phyloP scores from a whole-genome alignment of 1,140 invertebrate genomes.

The Drosophila setifemur region DNA sequence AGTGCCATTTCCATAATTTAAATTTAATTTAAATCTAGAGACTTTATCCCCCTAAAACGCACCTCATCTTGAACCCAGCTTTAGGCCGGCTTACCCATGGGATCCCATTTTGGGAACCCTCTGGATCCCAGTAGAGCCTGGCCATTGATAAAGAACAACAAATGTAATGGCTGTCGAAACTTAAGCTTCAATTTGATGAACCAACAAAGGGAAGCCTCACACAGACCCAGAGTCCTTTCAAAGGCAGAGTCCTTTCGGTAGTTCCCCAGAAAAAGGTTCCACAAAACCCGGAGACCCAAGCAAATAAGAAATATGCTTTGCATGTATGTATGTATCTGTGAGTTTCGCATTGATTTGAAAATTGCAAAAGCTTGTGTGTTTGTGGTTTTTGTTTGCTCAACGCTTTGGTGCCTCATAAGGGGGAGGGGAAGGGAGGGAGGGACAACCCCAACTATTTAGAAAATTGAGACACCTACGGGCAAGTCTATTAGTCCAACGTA shows the following conservation, averaged over 20 bases:
- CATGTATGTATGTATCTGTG: conserved; percentile 4
- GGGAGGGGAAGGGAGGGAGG: background rate
- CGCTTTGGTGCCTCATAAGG: background rate
- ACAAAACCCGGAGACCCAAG: conserved; percentile 39
- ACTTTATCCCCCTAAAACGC: background rate
- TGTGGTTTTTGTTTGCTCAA: conserved; percentile 35
- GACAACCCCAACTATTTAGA: conserved; percentile 68
- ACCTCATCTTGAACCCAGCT: conserved; percentile 5
- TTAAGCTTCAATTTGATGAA: conserved; percentile 71
- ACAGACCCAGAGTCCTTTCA: no score
- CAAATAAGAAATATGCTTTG: conserved; percentile 36
- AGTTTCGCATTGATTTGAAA: conserved; percentile 60
- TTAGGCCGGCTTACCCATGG: conserved; percentile 17
- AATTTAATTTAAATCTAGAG: background rate
- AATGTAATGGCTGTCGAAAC: conserved; percentile 55
- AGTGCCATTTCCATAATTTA: background rate
- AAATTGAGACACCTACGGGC: conserved; percentile 76
- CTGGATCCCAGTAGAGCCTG: conserved; percentile 26
- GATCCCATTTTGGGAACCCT: conserved; percentile 1
- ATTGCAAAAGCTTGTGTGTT: conserved; percentile 34
- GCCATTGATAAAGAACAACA: conserved; percentile 50
- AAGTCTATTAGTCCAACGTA: conserved; percentile 63
- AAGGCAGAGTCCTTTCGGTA: conserved; percentile 35
- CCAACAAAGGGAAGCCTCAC: conserved; percentile 50
- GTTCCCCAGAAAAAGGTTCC: conserved; percentile 55